These are phyloP conservation scores for Cinclus mexicanus DNA, from an alignment of 2,113 vertebrate genomes.

Conservation along the genomic window DNA sequence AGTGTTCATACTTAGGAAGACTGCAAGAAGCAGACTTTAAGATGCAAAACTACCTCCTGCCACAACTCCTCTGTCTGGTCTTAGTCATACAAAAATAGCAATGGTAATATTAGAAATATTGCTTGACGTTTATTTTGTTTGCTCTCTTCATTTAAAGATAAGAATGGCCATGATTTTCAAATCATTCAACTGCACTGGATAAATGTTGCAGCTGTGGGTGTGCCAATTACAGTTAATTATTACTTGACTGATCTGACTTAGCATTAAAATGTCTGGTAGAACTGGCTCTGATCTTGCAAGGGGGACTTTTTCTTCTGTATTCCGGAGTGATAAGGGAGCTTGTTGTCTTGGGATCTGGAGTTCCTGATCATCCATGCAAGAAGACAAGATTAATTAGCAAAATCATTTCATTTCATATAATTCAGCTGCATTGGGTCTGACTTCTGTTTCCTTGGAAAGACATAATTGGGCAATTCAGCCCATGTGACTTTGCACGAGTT, in stretches of 20 bases:
- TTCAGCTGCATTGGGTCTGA: background rate
- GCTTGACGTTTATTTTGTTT: conserved; percentile 51
- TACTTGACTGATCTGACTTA: conserved; percentile 63
- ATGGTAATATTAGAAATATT: conserved; percentile 16
- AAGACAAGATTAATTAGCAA: background rate
- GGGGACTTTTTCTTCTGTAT: conserved; percentile 28
- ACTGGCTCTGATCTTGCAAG: conserved; percentile 61
- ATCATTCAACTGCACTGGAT: conserved; percentile 31
- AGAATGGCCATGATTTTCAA: conserved; percentile 55
- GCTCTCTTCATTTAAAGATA: conserved; percentile 31
- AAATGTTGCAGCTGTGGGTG: conserved; percentile 51
- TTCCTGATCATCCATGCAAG: background rate
- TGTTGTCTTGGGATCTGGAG: background rate
- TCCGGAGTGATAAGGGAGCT: conserved; percentile 4
- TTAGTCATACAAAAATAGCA: conserved; percentile 1
- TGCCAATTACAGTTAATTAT: conserved; percentile 66
- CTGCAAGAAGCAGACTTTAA: background rate
- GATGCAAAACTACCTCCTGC: background rate
- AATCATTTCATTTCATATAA: background rate
- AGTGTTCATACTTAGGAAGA: background rate
- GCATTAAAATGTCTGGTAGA: conserved; percentile 58
- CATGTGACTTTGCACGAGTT: fast-evolving
- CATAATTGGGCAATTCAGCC: background rate
- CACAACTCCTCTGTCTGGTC: background rate
- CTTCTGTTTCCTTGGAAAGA: background rate